Base-by-base conservation (phyloP, 2,113 vertebrate genomes). In the Nycticryphes semicollaris region DNA sequence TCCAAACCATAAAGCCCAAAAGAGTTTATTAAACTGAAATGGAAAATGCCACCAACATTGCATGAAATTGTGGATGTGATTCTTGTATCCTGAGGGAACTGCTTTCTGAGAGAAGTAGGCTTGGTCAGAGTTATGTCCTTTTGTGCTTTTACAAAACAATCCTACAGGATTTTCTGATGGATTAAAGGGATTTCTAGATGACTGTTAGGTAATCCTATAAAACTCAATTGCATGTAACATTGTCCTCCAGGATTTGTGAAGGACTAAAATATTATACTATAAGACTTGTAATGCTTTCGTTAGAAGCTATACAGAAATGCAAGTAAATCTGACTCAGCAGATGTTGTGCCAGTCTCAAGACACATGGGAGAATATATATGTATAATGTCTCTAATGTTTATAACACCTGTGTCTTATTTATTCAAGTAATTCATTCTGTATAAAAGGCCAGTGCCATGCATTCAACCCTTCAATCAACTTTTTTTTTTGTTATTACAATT, bases 141-240 rank as follows among this genome's bases (percentile, higher is more conserved):
- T 85, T 88, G 43, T 91, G 69, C 18, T 39, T 74, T 87, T 72
- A 64, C 57, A 87, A 94, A 96, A 68, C 39, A 81, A 95, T 96
- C 45, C 22, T 57, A 70, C 9, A 90, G 84, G 83, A 91, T 96
- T 96, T 50, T 94, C 41, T 93, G 76, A 84, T 91, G 53, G 81
- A 94, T 96, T 97, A 89, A 95, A 96, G 84, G 67, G 54, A 92
- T 92, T 96, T 96, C 67, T 62, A 45, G 85, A 95, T 79, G 39
- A 89, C 47, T 95, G 48, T 68, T 57, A 94, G 85, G 88, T 93
- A 96, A 96, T 97, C 79, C 83, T 96, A 3, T 95, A 97, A 96
- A 37, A 80, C 90, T 95, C 67, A 97, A 67, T 94, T 85, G 89
- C 39, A 87, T 41, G 33, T 80, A 96, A 69, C 19, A 48, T 87